Evolutionary conservation across 2,797 vertebrate genomes (phyloP), one percentile per base, ranked within the genome.

Genomic region (Danio tinwini): DNA sequence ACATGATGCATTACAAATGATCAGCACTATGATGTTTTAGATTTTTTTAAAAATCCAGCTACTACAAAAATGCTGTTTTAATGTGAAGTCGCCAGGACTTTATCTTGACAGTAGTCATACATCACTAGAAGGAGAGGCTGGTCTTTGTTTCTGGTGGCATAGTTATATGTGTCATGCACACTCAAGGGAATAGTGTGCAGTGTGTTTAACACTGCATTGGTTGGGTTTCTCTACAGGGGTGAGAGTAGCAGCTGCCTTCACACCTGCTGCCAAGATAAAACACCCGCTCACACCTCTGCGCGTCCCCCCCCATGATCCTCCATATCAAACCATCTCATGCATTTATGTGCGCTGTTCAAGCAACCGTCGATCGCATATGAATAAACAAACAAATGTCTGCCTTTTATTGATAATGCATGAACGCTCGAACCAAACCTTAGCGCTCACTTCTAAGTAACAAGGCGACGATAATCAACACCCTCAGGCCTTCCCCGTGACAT

Each of bases 401-500:
- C 52, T 44, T 72, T 55, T 79, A 71, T 72, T 29, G 59, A 64
- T 55, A 71, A 52, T 69, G 42, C 42, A 71, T 70, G 19, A 64
- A 64, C 3, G 53, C n/a, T 21, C 42, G 68, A 67, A 63, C 17
- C 61, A 76, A 64, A 68, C 67, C 82, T 84, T 84, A 67, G 81
- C 78, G 59, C 39, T 72, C 62, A 16, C 64, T 76, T 86, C 59
- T 81, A 59, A 12, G 44, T 67, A 81, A 80, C 74, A 64, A 29
- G 0, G 14, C 45, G 55, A 64, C 70, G 81, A 64, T 80, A 79
- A 82, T 86, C 78, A 86, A 83, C 83, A 86, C 82, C 82, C 82
- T 76, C 82, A 87, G 86, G 84, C 84, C 78, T 82, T 87, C 68
- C 62, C 82, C 16, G 21, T 82, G 78, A 84, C 81, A 69, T 82